phyloP scores from a whole-genome alignment of 2,888 invertebrate genomes.

The Ganaspis brasiliensis region DNA sequence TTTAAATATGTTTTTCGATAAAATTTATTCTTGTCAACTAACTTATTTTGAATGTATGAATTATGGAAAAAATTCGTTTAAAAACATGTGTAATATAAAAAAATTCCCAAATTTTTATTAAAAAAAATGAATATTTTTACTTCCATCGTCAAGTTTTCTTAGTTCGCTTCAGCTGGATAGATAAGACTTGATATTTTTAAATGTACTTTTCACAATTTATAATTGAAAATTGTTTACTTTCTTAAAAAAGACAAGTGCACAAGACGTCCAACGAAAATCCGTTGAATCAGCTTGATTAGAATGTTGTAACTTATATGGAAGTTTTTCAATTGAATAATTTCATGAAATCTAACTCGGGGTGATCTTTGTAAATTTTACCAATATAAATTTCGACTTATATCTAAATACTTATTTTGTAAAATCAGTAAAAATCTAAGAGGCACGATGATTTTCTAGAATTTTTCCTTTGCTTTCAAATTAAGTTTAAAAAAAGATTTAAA shows the following conservation, averaged over 20 bases:
- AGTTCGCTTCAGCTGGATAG: neutral
- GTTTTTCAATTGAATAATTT: slow-evolving; percentile 74
- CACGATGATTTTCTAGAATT: slow-evolving; percentile 28
- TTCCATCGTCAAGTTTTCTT: slow-evolving; percentile 9
- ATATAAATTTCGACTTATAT: slow-evolving; percentile 1
- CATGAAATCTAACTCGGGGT: slow-evolving; percentile 74
- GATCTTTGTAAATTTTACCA: slow-evolving; percentile 60
- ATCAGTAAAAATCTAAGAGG: slow-evolving; percentile 5
- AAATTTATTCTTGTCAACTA: neutral
- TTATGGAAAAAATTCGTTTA: neutral
- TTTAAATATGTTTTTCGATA: neutral
- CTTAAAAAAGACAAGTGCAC: slow-evolving; percentile 58
- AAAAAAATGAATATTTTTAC: neutral
- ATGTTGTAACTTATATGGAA: slow-evolving; percentile 80
- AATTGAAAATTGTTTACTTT: neutral
- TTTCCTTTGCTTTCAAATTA: neutral
- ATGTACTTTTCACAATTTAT: neutral
- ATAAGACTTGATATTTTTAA: neutral
- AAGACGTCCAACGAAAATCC: slow-evolving; percentile 73
- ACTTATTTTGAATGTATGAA: neutral
- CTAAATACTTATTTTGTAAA: neutral
- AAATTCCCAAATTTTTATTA: neutral
- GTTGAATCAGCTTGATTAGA: slow-evolving; percentile 80
- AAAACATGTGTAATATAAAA: too few relatives aligned
- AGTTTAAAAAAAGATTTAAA: neutral